Evolutionary conservation across 2,888 invertebrate species (phyloP), one percentile per base, ranked within the genome.

Genomic region (Pandemis cinnamomeana): DNA sequence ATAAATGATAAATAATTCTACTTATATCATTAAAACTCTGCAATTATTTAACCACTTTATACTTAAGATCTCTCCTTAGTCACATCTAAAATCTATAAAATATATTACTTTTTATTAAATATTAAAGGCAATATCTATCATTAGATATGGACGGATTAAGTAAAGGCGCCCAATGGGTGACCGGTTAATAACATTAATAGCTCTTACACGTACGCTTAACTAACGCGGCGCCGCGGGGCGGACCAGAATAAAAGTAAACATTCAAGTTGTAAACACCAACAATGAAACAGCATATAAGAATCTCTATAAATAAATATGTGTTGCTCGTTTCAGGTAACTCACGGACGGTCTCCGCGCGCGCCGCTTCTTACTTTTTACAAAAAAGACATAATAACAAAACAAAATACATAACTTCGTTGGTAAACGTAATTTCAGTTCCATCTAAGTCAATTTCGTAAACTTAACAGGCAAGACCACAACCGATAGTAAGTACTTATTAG

Each of bases 381-480:
- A 87, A 88, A 87, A 86, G 85, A 85, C 86, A 83, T 79, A 80
- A 83, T 85, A 91, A 91, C 88, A 92, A 87, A 92, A 91, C 87
- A 91, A 86, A 84, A 87, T 79, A 82, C 78, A 86, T 84, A 87
- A 90, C 89, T 93, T 94, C 93, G 93, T 94, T 94, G 94, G 93
- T 94, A 93, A 92, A 93, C 91, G 86, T 90, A 90, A 92, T 90
- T 93, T 92, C 91, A 91, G 88, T 90, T 91, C 91, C 91, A 89
- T 89, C 89, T 87, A 89, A 90, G 88, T 90, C 87, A 88, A 89
- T 91, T 91, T 91, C 85, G 90, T 92, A 89, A 93, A 93, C 93
- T 93, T 94, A 94, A 93, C 93, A 94, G 94, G 94, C 94, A 95
- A 95, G 94, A 94, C 94, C 94, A 94, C 94, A 95, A 95, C 94